These are phyloP conservation scores for Dromas ardeola DNA, from an alignment of 2,113 vertebrate species.

Conservation along the genomic window DNA sequence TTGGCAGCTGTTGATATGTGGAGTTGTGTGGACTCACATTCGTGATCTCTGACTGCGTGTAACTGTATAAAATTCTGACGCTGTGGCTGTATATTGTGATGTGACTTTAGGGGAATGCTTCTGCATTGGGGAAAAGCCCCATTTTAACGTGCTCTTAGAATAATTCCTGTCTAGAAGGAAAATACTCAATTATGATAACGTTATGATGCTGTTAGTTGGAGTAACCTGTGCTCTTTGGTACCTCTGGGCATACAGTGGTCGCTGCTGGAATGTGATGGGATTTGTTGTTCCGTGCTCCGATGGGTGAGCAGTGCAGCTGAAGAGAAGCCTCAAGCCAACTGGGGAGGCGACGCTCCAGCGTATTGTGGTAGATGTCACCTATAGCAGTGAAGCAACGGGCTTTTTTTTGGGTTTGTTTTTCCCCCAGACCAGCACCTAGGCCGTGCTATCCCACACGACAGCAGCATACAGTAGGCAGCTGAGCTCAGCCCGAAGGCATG, in stretches of 20 bases:
- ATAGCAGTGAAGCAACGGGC: rapidly evolving
- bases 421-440: background rate
- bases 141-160: background rate
- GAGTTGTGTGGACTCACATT: background rate
- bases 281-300: rapidly evolving
- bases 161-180: background rate
- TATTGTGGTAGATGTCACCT: background rate
- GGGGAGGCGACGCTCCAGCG: background rate
- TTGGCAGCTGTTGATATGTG: background rate
- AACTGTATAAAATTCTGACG: background rate
- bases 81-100: background rate
- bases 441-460: background rate
- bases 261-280: background rate
- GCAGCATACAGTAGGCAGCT: slow-evolving; percentile 20
- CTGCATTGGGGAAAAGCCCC: background rate
- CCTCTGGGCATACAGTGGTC: background rate
- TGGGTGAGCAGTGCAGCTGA: background rate
- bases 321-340: background rate
- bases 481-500: slow-evolving; percentile 38
- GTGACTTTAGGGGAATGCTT: background rate
- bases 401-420: background rate
- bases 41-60: background rate
- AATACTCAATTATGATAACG: background rate
- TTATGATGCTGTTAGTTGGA: background rate
- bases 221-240: background rate